phyloP scores from a whole-genome alignment of 2,888 invertebrate species.

The Anorthoa munda region DNA sequence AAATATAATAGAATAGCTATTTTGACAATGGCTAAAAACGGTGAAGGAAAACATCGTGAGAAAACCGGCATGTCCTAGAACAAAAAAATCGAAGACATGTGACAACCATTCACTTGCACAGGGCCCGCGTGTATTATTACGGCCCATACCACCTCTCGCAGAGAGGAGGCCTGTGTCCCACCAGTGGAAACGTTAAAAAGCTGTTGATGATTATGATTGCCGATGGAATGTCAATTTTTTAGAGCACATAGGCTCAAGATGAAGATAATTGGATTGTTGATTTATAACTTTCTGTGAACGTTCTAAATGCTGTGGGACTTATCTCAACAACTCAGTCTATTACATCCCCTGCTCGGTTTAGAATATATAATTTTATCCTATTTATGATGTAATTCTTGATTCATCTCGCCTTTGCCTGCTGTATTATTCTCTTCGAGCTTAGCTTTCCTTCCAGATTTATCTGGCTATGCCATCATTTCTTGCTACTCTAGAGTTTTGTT shows the following conservation, averaged over 20 bases:
- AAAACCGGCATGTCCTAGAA: too few relatives aligned
- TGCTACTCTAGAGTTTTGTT: neutral
- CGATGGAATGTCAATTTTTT: too few relatives aligned
- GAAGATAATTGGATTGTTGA: neutral
- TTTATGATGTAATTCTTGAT: conserved; percentile 4
- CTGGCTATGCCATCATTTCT: neutral
- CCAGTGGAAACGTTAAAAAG: too few relatives aligned
- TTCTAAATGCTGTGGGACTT: neutral
- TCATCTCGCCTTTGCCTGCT: conserved; percentile 2
- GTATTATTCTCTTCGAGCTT: conserved; percentile 3
- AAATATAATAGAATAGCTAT: neutral
- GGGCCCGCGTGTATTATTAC: too few relatives aligned
- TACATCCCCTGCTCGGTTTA: neutral
- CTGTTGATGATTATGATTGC: too few relatives aligned
- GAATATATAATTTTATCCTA: conserved; percentile 10
- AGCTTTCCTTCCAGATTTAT: neutral
- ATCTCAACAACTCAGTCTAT: neutral
- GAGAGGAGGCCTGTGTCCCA: too few relatives aligned
- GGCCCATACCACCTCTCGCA: too few relatives aligned
- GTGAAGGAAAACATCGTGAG: neutral
- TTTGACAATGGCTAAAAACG: neutral
- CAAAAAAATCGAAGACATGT: too few relatives aligned
- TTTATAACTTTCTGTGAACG: neutral
- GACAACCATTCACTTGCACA: too few relatives aligned
- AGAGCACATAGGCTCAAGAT: neutral